A percentile compares a stretch with the other conserved stretches of the same genome.
Evolutionary conservation across 2,888 invertebrate species (phyloP).

Genomic region (Metallyticus violacea): DNA sequence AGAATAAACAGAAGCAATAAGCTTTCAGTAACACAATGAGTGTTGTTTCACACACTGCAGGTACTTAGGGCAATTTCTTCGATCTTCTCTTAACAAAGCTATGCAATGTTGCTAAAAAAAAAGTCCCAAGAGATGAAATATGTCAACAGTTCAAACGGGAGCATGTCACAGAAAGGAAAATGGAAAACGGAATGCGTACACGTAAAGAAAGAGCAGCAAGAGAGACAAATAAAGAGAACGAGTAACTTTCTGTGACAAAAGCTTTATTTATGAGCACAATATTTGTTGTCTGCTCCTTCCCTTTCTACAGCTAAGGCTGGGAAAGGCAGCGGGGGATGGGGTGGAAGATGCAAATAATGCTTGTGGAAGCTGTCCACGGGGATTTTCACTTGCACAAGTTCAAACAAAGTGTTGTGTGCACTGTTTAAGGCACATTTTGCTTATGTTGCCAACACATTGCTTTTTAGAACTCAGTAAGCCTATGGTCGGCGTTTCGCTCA

Average conservation of each 20-base stretch:
- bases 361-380: not conserved
- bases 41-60: too few relatives aligned
- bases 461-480: not conserved
- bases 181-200: not conserved
- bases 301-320: not conserved
- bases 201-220: not conserved
- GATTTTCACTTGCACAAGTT: not conserved
- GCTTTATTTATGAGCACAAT: slow-evolving; percentile 7
- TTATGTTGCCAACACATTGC: not conserved
- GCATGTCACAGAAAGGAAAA: not conserved
- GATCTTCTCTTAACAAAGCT: not conserved
- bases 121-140: not conserved
- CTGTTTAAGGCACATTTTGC: not conserved
- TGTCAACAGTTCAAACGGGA: not conserved
- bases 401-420: not conserved
- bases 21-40: too few relatives aligned
- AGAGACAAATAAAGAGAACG: not conserved
- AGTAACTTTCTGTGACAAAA: not conserved
- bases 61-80: not conserved
- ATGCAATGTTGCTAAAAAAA: not conserved
- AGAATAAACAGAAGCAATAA: too few relatives aligned
- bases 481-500: not conserved
- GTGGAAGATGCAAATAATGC: not conserved
- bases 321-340: too few relatives aligned
- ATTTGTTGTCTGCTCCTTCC: not conserved